Base-by-base conservation (phyloP, 2,888 invertebrate species). In the Acleris emargana region DNA sequence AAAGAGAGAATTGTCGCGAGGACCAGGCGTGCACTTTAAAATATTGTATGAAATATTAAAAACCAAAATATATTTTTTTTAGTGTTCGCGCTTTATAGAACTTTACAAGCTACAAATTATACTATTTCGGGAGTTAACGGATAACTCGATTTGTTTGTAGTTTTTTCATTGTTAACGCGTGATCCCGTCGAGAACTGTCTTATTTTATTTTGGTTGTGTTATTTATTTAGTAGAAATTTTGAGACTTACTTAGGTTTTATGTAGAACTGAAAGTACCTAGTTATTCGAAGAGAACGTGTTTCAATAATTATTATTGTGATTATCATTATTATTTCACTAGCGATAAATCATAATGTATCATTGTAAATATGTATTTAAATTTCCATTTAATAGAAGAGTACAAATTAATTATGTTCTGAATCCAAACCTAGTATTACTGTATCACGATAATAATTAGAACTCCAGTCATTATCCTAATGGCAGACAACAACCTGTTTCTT, bases 341-440 rank as follows among this genome's bases (percentile, higher is more conserved):
- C 71, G 72, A 74, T 78, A 78, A 76, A 60, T 69, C 66, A 59
- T 80, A 77, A 69, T 81, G 77, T 80, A 78, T 82, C 77, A 83
- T 81, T 88, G 86, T 88, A 87, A 84, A 87, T 89, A 68, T 59
- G 58, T 68, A 88, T 83, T 83, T 80, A 75, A 83, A 83, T 84
- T 86, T 89, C 83, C 86, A 86, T 84, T 87, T 83, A 83, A 85
- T 90, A 90, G 89, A 84, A 88, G 83, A 90, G 91, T 91, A 91
- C 91, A 91, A 91, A 91, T 84, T 87, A 88, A 84, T 88, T 86
- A 86, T 83, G 82, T 84, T 85, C 76, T 25, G 68, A 75, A 80
- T 81, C 77, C 77, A 76, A 76, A 80, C 74, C 76, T 77, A 80
- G 76, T 73, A 77, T 77, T 81, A 80, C 25, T 69, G 53, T 58